A percentile compares a stretch with the other conserved stretches of the same genome.
phyloP scores from a whole-genome alignment of 2,888 invertebrate genomes.

The Ctenicera cuprea region DNA sequence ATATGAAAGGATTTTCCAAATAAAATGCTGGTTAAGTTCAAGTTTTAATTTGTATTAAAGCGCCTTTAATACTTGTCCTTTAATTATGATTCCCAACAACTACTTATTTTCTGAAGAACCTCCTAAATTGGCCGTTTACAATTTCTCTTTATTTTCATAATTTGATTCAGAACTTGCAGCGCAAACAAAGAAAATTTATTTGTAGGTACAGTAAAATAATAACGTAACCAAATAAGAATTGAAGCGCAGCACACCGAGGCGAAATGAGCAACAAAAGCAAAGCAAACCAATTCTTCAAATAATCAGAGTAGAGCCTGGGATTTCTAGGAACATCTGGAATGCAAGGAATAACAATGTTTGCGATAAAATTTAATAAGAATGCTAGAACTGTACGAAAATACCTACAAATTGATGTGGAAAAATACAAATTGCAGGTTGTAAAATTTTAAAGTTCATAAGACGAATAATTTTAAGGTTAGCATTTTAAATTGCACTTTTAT shows the following conservation, averaged over 20 bases:
- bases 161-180: background rate
- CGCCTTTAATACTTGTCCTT: too few species aligned
- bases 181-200: background rate
- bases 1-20: too few species aligned
- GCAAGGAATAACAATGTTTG: slow-evolving; percentile 30
- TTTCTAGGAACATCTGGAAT: slow-evolving; percentile 23
- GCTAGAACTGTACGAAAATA: background rate
- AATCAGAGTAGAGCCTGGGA: slow-evolving; percentile 26
- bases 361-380: slow-evolving; percentile 19
- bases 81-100: too few species aligned
- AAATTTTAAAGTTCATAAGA: too few species aligned
- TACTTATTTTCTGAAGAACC: too few species aligned
- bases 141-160: background rate
- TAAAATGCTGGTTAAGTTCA: too few species aligned
- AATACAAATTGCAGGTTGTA: background rate
- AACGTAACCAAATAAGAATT: slow-evolving; percentile 2
- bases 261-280: slow-evolving; percentile 22
- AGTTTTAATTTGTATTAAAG: too few species aligned
- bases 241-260: slow-evolving; percentile 5
- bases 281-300: slow-evolving; percentile 28
- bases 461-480: too few species aligned
- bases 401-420: background rate
- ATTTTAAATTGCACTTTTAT: background rate
- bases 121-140: too few species aligned
- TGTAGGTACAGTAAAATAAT: slow-evolving; percentile 9